Evolutionary conservation across 2,888 invertebrate species (phyloP).

Genomic region (Allacma fusca): DNA sequence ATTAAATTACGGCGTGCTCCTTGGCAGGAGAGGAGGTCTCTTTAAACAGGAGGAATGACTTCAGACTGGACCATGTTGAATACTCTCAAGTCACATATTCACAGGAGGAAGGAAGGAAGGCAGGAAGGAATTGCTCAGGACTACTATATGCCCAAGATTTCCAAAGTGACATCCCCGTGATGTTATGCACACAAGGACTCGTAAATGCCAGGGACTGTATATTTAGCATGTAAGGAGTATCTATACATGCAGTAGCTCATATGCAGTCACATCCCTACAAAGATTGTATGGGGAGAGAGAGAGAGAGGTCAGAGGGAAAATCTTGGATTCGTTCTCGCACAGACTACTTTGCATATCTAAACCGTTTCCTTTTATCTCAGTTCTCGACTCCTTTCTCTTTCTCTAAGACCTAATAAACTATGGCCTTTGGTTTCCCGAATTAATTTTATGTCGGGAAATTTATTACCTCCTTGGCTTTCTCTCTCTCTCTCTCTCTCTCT

Average conservation of each 20-base stretch:
- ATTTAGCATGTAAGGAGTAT: too few species aligned
- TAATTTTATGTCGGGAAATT: slow-evolving; percentile 58
- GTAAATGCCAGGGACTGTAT: neutral
- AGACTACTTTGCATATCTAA: slow-evolving; percentile 59
- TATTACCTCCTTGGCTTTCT: slow-evolving; percentile 49
- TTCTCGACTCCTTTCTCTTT: slow-evolving; percentile 36
- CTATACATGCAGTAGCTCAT: too few species aligned
- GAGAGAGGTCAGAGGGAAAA: slow-evolving; percentile 31
- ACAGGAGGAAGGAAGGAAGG: too few species aligned
- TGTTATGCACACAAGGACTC: neutral
- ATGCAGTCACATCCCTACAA: too few species aligned
- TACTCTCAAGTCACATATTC: too few species aligned
- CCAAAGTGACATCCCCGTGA: neutral
- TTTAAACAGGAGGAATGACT: too few species aligned
- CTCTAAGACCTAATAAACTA: slow-evolving; percentile 57
- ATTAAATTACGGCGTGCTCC: slow-evolving; percentile 14
- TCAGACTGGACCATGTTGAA: too few species aligned
- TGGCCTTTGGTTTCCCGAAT: slow-evolving; percentile 59
- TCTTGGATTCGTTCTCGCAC: slow-evolving; percentile 39
- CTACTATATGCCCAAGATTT: too few species aligned
- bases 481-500: too few species aligned
- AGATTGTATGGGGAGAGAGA: too few species aligned
- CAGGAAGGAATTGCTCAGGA: too few species aligned
- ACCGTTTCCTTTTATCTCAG: slow-evolving; percentile 59
- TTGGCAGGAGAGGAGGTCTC: too few species aligned